Base-by-base conservation (phyloP, 30 jellyfish, hydroid and myxozoan species). In the Hydra vulgaris region DNA sequence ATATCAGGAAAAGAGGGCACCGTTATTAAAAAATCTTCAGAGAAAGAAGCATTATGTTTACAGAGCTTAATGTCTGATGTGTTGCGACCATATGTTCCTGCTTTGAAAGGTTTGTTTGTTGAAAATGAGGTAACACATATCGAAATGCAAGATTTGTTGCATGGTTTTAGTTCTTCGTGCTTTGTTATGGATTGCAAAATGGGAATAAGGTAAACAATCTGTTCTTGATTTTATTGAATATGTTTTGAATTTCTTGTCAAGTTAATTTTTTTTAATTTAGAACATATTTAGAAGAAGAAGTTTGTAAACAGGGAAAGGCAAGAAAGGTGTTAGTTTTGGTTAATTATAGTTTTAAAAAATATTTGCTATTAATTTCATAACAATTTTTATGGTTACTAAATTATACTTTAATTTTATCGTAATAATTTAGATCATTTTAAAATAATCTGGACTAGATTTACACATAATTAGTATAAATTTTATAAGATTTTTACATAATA, bases 161-260 rank as follows among this genome's bases (percentile, higher is more conserved):
- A 94, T 5, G 98, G 87, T 23, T 92, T 92, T 73, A 95, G 83
- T 66, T 77, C 87, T 7, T 95, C 98, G 0, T 80, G 92, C 15
- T 80, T 56, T 70, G 98, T 92, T n/a, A 92, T 92, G 98, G 98
- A 92, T 70, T 92, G 98, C 73, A 92, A 92, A 81, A 87, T 92
- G 83, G 98, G 98, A 22, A 81, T 76, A 1, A 83, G 98, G 98
- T 86, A n/a, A 21, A 8, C 53, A 19, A 27, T 4, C 56, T 73
- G 12, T 1, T 18, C n/a, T 21, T 73, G 8, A 4, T 1, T 1
- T 73, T 15, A 73, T 3, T 24, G 15, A 20, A 73, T 73, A 7
- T 19, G 4, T 20, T 4, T 23, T 23, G 70, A n/a, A 7, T 1
- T 73, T 73, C 17, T 27, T 4, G 81, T 54, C 20, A 55, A 1